These are phyloP conservation scores for Operophtera brumata DNA, from an alignment of 2,888 invertebrate species.

Conservation along the genomic window DNA sequence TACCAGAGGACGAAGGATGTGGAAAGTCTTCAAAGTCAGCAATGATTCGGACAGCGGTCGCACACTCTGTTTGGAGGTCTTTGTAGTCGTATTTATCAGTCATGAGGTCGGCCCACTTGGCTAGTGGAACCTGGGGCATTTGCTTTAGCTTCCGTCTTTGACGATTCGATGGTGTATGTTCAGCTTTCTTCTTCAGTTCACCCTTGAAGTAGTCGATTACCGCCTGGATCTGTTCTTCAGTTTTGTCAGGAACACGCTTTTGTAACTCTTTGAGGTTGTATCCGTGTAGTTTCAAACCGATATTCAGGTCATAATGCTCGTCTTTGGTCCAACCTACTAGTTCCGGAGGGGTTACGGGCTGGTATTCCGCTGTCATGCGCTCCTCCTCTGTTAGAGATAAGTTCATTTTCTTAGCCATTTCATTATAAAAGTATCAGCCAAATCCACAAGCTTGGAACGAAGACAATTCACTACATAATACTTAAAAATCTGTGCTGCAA, in stretches of 20 bases:
- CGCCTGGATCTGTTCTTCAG: conserved; percentile 41
- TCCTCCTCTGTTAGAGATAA: conserved; percentile 5
- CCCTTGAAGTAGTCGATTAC: conserved; percentile 51
- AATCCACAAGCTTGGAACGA: too few species aligned
- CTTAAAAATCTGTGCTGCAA: too few species aligned
- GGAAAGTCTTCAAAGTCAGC: conserved; percentile 66
- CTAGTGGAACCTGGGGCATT: conserved; percentile 46
- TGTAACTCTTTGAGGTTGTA: conserved; percentile 43
- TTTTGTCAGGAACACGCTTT: conserved; percentile 46
- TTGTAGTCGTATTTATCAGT: conserved; percentile 47
- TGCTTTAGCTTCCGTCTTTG: conserved; percentile 10
- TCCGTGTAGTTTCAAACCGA: conserved; percentile 47
- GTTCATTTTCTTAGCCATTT: neutral
- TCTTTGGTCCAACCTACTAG: conserved; percentile 54
- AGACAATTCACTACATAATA: too few species aligned
- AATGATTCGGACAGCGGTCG: conserved; percentile 58
- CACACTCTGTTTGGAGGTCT: conserved; percentile 58
- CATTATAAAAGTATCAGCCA: neutral
- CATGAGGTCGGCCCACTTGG: conserved; percentile 59
- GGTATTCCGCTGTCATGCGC: conserved; percentile 5
- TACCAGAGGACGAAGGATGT: conserved; percentile 39
- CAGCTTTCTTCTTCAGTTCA: conserved; percentile 31
- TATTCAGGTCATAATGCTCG: conserved; percentile 54
- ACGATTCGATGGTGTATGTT: neutral
- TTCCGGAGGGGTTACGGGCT: neutral